These are phyloP conservation scores for Schrankia costaestrigalis DNA, from an alignment of 2,888 invertebrate genomes.

Conservation along the genomic window DNA sequence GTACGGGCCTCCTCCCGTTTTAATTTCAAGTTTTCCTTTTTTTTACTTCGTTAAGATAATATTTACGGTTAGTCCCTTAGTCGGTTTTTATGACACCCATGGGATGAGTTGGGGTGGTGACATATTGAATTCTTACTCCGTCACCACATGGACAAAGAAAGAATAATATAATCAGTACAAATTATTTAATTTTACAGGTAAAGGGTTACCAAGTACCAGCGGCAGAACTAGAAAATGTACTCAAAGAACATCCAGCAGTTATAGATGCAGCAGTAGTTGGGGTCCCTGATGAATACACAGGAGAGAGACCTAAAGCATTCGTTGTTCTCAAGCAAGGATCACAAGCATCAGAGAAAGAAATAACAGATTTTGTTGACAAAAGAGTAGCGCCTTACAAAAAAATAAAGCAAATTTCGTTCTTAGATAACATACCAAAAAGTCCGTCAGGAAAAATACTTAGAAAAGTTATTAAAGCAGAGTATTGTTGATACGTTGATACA, in stretches of 20 bases:
- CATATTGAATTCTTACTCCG: too few species aligned
- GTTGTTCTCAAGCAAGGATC: constrained; percentile 79
- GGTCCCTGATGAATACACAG: constrained; percentile 82
- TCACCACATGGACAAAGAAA: not conserved
- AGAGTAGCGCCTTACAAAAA: constrained; percentile 89
- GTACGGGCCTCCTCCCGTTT: too few species aligned
- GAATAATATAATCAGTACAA: not conserved
- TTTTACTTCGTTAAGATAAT: too few species aligned
- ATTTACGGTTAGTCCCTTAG: too few species aligned
- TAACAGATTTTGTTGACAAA: constrained; percentile 82
- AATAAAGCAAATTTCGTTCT: constrained; percentile 83
- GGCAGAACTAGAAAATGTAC: constrained; percentile 89
- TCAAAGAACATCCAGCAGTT: constrained; percentile 86
- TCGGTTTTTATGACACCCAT: too few species aligned
- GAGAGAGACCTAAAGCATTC: constrained; percentile 89
- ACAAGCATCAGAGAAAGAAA: constrained; percentile 72
- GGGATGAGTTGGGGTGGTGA: too few species aligned
- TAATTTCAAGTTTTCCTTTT: too few species aligned
- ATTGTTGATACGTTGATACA: too few species aligned
- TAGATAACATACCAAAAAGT: constrained; percentile 87
- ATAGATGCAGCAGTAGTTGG: constrained; percentile 92
- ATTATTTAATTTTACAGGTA: constrained; percentile 57
- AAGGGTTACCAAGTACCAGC: constrained; percentile 90
- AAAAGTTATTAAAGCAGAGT: constrained; percentile 70
- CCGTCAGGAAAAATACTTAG: constrained; percentile 89